Base-by-base conservation (phyloP, 1,140 invertebrate genomes). In the Liolophura sinensis region DNA sequence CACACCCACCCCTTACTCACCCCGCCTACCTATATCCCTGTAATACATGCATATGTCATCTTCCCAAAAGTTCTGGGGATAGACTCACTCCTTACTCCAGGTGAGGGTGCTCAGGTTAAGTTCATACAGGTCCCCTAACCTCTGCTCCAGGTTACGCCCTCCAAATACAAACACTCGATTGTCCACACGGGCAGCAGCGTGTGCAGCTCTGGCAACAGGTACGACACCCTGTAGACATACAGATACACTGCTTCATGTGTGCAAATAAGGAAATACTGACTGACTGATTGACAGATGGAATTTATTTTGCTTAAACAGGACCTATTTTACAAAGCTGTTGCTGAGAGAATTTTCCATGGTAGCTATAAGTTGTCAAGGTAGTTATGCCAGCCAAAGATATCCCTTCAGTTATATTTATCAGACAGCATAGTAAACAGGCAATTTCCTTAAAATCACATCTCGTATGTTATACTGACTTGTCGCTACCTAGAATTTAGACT, bases 51-150 rank as follows among this genome's bases (percentile, higher is more conserved):
- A 59, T 7, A 1, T 59, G 1, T 49, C 3, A 4, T n/a, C n/a
- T n/a, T 47, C 3, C n/a, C 40, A 40, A 3, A 5, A n/a, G 18
- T 14, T 27, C 18, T 59, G 25, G 25, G n/a, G 1, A 11, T 4
- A 5, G 25, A 77, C 75, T 71, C 73, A 86, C 85, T 80, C 75
- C 73, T 81, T 81, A 77, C 76, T 83, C 86, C 86, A 87, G 12
- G 70, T 73, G 65, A 85, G 70, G 6, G 76, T 78, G 0, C 77
- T 61, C 67, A 87, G 70, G 70, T 87, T 79, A 20, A 87, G 75
- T 51, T 72, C 74, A 67, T 87, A 84, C 18, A 87, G 68, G 66
- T 87, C 86, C 79, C 87, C 87, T 67, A 83, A 68, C 64, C 87
- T 73, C 12, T 60, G 58, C 0, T 63, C 49, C 16, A 67, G 64